Percentiles rank a stretch among this genome's conserved stretches.
phyloP scores from a whole-genome alignment of 2,113 vertebrate genomes.

The Gobiocypris rarus region DNA sequence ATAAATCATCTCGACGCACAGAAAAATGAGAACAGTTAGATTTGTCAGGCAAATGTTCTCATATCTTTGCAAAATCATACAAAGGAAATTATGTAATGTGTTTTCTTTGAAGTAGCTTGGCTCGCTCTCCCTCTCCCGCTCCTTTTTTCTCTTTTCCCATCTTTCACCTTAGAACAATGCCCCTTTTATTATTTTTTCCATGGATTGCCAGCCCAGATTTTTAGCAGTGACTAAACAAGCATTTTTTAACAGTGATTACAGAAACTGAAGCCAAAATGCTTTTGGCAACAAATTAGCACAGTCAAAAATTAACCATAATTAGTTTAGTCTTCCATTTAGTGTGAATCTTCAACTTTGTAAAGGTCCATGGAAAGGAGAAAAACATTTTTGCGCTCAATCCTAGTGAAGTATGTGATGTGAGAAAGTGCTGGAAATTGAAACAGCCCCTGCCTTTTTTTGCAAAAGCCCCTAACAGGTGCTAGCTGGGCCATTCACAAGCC shows the following conservation, averaged over 20 bases:
- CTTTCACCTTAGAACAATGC: slow-evolving; percentile 40
- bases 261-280: neutral
- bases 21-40: neutral
- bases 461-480: slow-evolving; percentile 10
- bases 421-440: slow-evolving; percentile 2
- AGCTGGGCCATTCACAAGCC: slow-evolving; percentile 5
- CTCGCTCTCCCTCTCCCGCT: neutral
- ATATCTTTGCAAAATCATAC: slow-evolving; percentile 16
- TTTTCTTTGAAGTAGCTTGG: slow-evolving; percentile 40
- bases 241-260: neutral
- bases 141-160: neutral
- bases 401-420: neutral
- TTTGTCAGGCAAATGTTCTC: slow-evolving; percentile 11
- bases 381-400: neutral
- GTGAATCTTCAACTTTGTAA: neutral
- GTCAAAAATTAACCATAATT: neutral
- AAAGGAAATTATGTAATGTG: slow-evolving; percentile 44
- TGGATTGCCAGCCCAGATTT: slow-evolving; percentile 29
- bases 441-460: neutral
- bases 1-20: neutral
- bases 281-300: neutral
- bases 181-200: slow-evolving; percentile 48
- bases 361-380: neutral
- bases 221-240: neutral
- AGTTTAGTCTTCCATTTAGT: neutral